Evolutionary conservation across 2,888 invertebrate species (phyloP), one percentile per base, ranked within the genome.

Genomic region (Stenodema calcarata): DNA sequence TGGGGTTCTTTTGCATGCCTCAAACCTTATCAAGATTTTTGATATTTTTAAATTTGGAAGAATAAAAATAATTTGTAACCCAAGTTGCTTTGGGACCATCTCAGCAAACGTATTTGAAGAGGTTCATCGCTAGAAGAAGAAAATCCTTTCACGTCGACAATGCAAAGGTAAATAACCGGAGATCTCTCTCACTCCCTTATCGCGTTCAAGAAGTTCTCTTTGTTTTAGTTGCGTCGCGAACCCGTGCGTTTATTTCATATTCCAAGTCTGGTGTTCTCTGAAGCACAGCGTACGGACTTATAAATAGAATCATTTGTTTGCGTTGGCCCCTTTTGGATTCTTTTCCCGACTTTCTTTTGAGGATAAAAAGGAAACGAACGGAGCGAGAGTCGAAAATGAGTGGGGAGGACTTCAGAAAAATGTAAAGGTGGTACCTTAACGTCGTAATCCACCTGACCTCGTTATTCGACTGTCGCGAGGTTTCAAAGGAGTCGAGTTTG

Each of bases 361-460:
- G 16, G 47, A 9, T 47, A 47, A 47, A 47, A 47, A 47, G 47
- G 47, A 47, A 47, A 47, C 47, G 47, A 47, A 12, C 7, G 47
- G 16, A 47, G 12, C 12, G 12, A 47, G 47, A 3, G 4, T 14
- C 47, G 12, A 47, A 47, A 47, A 35, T 7, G 35, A 35, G 35
- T 4, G 35, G 47, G 47, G 47, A 9, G 6, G 47, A 12, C 47
- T 47, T 47, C 47, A 47, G 16, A 16, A 47, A 47, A 47, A 35
- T 75, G 35, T 12, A 30, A 30, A 69, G 75, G 75, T 4, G 35
- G 30, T 30, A 16, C 75, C 35, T 35, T 16, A 28, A 35, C 35
- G 23, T 75, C 9, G 30, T 75, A 35, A 9, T 75, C 75, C 75
- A 75, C 28, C 75, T 75, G 75, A 75, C 75, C 75, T 75, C 75